Base-by-base conservation (phyloP, 2,113 vertebrate genomes). In the Empidonax alnorum region DNA sequence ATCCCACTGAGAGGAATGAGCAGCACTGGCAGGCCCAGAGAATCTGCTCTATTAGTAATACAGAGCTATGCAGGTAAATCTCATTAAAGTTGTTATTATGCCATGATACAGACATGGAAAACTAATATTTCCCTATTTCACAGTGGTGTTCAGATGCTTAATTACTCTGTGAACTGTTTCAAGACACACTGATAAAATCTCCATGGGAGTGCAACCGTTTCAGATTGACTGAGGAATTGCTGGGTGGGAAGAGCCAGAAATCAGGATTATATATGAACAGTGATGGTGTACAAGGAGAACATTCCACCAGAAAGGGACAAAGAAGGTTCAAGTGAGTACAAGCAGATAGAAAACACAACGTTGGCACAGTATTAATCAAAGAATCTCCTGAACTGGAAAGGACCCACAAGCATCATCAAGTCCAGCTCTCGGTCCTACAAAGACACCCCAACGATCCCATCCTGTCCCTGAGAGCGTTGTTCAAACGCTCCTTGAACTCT, bases 381-480 rank as follows among this genome's bases (percentile, higher is more conserved):
- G 41, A 42, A 49, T 18, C 41, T 10, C 22, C 47, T 37, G 18
- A 24, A 15, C 1, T 80, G 46, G 21, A 8, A 80, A 41, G 41
- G 30, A 55, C 21, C 14, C 41, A 41, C 15, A 47, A 62, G 37
- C 25, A 59, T 49, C 46, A 14, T 8, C 22, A 12, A 80, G 42
- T 1, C 30, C 47, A 74, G 1, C 41, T 8, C 21, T 24, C 15
- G 25, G n/a, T 17, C 28, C 30, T 47, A 11, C 47, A 31, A 33
- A 68, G 30, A 69, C 14, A 76, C 7, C 25, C 46, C 55, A 76
- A 13, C 9, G 31, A 55, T 16, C 30, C 41, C 69, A 53, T 9
- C 7, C n/a, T 44, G 52, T 1, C 28, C 49, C 49, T 44, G 35
- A 2, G 2, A 52, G 35, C 0, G 0, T 0, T 58, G 6, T 52